Conservation (phyloP, 2,888 invertebrate species). For the Eupithecia subumbrata region DNA sequence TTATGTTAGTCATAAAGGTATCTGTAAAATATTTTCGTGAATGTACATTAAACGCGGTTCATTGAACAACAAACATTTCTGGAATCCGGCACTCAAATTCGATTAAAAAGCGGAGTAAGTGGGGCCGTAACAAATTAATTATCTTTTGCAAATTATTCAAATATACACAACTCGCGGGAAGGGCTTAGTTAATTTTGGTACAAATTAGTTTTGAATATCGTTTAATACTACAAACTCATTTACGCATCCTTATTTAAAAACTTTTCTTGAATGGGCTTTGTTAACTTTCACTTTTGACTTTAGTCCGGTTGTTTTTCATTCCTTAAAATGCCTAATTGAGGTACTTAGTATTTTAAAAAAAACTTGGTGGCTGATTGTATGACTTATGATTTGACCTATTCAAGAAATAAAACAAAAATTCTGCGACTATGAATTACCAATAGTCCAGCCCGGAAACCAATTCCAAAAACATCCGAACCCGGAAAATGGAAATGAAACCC, state of each 20-base stretch:
- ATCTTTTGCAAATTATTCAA: constrained; percentile 53
- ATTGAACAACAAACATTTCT: constrained; percentile 26
- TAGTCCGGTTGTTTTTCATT: background rate
- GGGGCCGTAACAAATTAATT: constrained; percentile 47
- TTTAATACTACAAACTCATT: constrained; percentile 31
- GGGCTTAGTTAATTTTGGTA: constrained; percentile 53
- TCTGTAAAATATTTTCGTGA: background rate
- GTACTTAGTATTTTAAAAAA: background rate
- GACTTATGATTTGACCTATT: background rate
- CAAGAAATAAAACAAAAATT: background rate
- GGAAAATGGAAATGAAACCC: constrained; percentile 37
- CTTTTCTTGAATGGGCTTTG: constrained; percentile 14
- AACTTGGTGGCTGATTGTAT: background rate
- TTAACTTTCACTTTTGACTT: background rate
- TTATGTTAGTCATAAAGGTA: background rate
- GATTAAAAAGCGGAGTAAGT: constrained; percentile 38
- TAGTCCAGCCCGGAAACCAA: constrained; percentile 12
- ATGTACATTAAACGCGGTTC: constrained; percentile 5
- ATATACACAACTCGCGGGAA: constrained; percentile 51
- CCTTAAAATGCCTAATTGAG: background rate
- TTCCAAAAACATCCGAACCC: constrained; percentile 23
- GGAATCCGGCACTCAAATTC: constrained; percentile 24
- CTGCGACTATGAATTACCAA: constrained; percentile 1
- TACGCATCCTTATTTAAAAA: constrained; percentile 15
- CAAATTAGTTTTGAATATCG: constrained; percentile 46